These are phyloP conservation scores for Passer domesticus DNA, from an alignment of 2,113 vertebrate species.

Conservation along the genomic window DNA sequence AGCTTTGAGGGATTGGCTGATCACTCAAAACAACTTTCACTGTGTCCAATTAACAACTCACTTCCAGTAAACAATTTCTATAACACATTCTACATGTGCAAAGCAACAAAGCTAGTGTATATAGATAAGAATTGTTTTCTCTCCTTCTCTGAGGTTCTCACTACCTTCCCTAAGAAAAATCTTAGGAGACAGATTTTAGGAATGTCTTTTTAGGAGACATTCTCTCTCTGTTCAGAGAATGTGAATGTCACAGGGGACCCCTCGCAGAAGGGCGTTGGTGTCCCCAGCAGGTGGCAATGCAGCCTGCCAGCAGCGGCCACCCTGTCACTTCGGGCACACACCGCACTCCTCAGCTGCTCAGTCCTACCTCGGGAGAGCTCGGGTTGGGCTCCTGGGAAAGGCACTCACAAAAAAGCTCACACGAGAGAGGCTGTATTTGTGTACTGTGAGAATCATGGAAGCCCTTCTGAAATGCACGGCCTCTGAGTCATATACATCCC, in stretches of 20 bases:
- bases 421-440: rapidly evolving
- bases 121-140: neutral
- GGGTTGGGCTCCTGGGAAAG: neutral
- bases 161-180: neutral
- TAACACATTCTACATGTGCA: too few relatives aligned
- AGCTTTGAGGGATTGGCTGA: too few relatives aligned
- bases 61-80: too few relatives aligned
- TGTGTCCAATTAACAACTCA: too few relatives aligned
- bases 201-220: too few relatives aligned
- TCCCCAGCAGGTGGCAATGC: conserved; percentile 73
- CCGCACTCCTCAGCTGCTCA: neutral
- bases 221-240: neutral
- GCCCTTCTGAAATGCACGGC: neutral
- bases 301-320: neutral
- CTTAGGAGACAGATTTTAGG: neutral
- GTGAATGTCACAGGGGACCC: neutral
- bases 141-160: neutral
- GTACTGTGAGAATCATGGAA: neutral
- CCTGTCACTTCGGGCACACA: rapidly evolving
- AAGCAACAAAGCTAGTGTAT: too few relatives aligned
- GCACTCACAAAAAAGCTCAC: neutral
- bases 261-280: neutral
- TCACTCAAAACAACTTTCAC: too few relatives aligned
- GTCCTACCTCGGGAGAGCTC: rapidly evolving
- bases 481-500: neutral